Evolutionary conservation across 2,888 invertebrate species (phyloP).

Genomic region (Metopia argyrocephala): DNA sequence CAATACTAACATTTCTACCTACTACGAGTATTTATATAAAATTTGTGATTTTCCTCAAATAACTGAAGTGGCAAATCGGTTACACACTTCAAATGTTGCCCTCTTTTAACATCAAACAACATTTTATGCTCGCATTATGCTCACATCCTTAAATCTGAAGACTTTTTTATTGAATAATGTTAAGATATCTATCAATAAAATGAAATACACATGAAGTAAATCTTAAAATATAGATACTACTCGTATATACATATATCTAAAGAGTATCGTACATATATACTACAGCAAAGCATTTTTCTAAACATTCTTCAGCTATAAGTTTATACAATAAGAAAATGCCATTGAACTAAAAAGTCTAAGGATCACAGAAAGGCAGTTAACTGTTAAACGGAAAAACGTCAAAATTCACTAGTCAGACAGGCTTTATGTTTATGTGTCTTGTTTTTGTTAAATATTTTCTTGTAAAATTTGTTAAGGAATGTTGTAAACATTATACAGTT

Average conservation of each 20-base stretch:
- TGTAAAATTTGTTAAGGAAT: not conserved
- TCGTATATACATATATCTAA: not conserved
- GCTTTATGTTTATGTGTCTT: conserved; percentile 3
- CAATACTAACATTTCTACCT: too few relatives aligned
- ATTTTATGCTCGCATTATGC: conserved; percentile 14
- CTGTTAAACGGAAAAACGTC: not conserved
- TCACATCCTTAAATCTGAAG: not conserved
- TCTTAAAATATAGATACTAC: not conserved
- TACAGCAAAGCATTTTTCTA: not conserved
- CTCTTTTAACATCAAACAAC: conserved; percentile 47
- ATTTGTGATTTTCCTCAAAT: conserved; percentile 73
- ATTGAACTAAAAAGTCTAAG: conserved; percentile 13
- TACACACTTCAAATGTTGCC: conserved; percentile 73
- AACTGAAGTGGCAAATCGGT: conserved; percentile 77
- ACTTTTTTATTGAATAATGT: conserved; percentile 6
- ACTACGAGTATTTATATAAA: too few relatives aligned
- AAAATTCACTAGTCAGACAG: not conserved
- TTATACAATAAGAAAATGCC: not conserved
- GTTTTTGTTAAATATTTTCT: not conserved
- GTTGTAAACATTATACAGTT: conserved; percentile 5
- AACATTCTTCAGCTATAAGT: not conserved
- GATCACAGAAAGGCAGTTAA: conserved; percentile 16
- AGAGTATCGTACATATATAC: not conserved
- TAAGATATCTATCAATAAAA: conserved; percentile 30
- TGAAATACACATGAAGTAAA: not conserved